Base-by-base conservation (phyloP, 2,113 vertebrate species). In the Prochilodus magdalenae region DNA sequence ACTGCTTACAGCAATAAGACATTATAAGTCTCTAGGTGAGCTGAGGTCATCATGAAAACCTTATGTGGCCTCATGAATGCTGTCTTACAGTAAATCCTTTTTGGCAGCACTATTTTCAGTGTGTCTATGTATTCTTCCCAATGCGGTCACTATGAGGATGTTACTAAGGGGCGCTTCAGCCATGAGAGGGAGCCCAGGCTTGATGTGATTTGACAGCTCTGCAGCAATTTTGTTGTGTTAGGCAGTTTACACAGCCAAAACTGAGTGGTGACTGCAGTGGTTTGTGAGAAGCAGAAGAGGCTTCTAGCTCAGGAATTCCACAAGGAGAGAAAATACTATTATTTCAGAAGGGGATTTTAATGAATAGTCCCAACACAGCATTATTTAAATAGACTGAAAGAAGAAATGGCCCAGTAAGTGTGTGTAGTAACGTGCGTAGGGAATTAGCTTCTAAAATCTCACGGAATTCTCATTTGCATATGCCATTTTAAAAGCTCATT, bases 191-290 rank as follows among this genome's bases (percentile, higher is more conserved):
- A 67, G 36, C 65, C 65, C 73, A 30, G 49, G 47, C 40, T 49
- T 83, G 79, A 83, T 71, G 51, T 73, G 57, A 83, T 86, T 70
- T 79, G 84, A 81, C 84, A 83, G 76, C 65, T 79, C 65, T 79
- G 71, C 80, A 72, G 55, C 76, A 71, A 49, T 74, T 85, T 73
- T 30, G 26, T n/a, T 57, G 29, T 71, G 51, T 67, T 69, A 51
- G 29, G 57, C 69, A 62, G 20, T 73, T 83, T 73, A 74, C 16
- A 33, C 24, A 70, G 78, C 63, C 59, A 78, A 70, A 40, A 79
- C 51, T 72, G 65, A 75, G 55, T 62, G 66, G 72, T 30, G 60
- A 82, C 75, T 79, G 57, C 71, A 76, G 51, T 62, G 55, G 11
- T 75, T 80, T 83, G 63, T 75, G 59, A 67, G 47, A 60, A 11